Percentiles rank a stretch among this genome's conserved stretches.
phyloP scores from a whole-genome alignment of 2,113 vertebrate genomes.

The Pelecanus crispus region DNA sequence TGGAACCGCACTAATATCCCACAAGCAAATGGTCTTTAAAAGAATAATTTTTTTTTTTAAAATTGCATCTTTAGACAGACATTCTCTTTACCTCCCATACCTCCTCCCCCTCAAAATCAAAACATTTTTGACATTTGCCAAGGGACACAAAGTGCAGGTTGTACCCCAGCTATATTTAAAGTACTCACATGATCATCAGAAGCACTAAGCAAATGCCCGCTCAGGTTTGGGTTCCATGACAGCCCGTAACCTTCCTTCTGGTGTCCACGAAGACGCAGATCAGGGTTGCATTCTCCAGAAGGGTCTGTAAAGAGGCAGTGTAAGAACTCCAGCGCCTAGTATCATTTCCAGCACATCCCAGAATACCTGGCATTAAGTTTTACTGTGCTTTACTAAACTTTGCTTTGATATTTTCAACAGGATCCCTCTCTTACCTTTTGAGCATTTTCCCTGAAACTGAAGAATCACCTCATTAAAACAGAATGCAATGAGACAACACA shows the following conservation, averaged over 20 bases:
- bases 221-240: slow-evolving; percentile 98
- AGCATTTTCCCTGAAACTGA: not conserved
- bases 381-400: not conserved
- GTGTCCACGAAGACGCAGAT: slow-evolving; percentile 92
- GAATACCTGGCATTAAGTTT: not conserved
- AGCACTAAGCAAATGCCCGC: slow-evolving; percentile 93
- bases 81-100: not conserved
- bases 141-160: not conserved
- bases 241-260: slow-evolving; percentile 98
- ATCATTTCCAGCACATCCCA: not conserved
- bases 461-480: not conserved
- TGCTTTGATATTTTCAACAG: not conserved
- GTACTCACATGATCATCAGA: slow-evolving; percentile 93
- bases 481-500: not conserved
- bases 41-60: not conserved
- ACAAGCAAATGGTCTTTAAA: slow-evolving; percentile 92
- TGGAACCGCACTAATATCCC: slow-evolving; percentile 97
- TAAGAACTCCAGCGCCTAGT: not conserved
- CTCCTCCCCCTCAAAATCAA: not conserved
- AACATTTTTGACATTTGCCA: not conserved
- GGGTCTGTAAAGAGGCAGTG: slow-evolving; percentile 76
- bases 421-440: not conserved
- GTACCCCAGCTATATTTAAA: not conserved
- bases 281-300: slow-evolving; percentile 96
- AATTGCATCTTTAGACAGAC: not conserved